These are phyloP conservation scores for Collichthys lucidus DNA, from an alignment of 2,113 vertebrate genomes.

Conservation along the genomic window DNA sequence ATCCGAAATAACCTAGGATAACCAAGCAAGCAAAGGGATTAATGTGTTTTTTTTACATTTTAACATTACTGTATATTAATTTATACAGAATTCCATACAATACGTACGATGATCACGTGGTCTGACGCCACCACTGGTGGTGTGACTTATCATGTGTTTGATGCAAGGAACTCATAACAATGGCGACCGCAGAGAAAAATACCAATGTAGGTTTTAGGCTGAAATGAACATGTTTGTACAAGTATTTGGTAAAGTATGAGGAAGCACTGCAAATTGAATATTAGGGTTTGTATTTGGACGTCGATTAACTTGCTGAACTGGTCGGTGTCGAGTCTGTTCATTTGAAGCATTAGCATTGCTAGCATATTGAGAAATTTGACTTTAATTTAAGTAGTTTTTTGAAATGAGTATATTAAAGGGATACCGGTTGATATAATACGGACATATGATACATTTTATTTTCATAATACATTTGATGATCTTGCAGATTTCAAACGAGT, in stretches of 20 bases:
- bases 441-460: not conserved
- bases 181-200: rapidly evolving
- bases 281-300: not conserved
- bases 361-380: not conserved
- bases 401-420: not conserved
- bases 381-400: not conserved
- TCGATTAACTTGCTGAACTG: not conserved
- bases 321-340: no score
- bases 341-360: slow-evolving; percentile 3
- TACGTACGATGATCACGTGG: not conserved
- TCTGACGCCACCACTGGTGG: not conserved
- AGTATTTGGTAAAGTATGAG: not conserved
- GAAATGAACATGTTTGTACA: not conserved
- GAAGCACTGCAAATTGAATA: not conserved
- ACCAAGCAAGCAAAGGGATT: no score
- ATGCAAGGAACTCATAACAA: not conserved
- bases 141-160: not conserved
- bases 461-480: not conserved
- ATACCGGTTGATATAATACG: not conserved
- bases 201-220: not conserved
- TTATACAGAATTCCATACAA: not conserved
- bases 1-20: not conserved
- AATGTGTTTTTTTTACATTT: not conserved
- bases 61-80: not conserved
- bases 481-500: slow-evolving; percentile 13